Evolutionary conservation across 30 jellyfish, hydroid and myxozoan genomes (phyloP).

Genomic region (Chironex yamaguchii): DNA sequence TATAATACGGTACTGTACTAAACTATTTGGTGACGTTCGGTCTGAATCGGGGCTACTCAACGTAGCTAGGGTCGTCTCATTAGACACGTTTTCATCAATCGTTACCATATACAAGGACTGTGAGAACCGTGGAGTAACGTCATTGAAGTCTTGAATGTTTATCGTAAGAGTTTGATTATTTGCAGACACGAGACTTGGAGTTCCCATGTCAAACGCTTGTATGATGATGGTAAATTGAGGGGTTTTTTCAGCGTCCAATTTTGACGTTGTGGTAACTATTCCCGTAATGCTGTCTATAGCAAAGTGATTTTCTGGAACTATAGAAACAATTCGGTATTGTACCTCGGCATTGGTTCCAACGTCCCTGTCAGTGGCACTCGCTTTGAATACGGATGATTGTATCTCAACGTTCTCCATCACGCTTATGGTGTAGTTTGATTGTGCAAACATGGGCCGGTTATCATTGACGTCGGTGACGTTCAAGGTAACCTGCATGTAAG

Average conservation of each 20-base stretch:
- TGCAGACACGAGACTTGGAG: slow-evolving; percentile 75
- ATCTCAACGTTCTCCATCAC: slow-evolving; percentile 80
- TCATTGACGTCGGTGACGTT: slow-evolving; percentile 92
- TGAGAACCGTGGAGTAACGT: slow-evolving; percentile 77
- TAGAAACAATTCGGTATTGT: slow-evolving; percentile 58
- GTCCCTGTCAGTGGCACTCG: slow-evolving; percentile 88
- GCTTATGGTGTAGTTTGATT: slow-evolving; percentile 32
- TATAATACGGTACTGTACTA: slow-evolving; percentile 48
- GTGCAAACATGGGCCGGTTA: slow-evolving; percentile 75
- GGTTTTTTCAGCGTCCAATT: slow-evolving; percentile 73
- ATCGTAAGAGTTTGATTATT: slow-evolving; percentile 60
- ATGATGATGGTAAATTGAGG: slow-evolving; percentile 52
- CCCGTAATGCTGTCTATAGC: slow-evolving; percentile 67
- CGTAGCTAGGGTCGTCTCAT: slow-evolving; percentile 43
- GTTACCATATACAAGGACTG: slow-evolving; percentile 57
- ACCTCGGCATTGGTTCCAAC: slow-evolving; percentile 77
- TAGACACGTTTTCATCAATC: slow-evolving; percentile 56
- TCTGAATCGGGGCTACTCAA: slow-evolving; percentile 80
- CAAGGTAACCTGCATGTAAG: slow-evolving; percentile 79
- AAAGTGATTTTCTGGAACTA: slow-evolving; percentile 60
- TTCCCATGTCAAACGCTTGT: slow-evolving; percentile 77
- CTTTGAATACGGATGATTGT: slow-evolving; percentile 61
- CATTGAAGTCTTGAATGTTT: slow-evolving; percentile 76
- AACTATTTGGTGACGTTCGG: slow-evolving; percentile 63
- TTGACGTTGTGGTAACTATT: slow-evolving; percentile 39